Conservation (phyloP, 2,888 invertebrate genomes). For the Apocheima hispidaria region DNA sequence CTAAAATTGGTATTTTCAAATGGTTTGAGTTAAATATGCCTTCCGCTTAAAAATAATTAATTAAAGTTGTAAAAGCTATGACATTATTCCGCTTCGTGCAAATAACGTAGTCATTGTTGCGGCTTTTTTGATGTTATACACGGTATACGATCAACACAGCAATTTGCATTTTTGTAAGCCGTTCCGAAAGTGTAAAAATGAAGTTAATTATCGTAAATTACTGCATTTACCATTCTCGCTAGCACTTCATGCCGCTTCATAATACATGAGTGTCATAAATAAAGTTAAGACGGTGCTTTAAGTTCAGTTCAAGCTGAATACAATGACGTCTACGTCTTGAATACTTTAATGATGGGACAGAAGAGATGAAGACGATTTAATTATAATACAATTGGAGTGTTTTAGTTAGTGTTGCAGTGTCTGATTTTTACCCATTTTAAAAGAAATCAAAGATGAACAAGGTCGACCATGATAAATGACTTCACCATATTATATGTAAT, state of each 20-base stretch:
- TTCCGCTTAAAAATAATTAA: too few relatives aligned
- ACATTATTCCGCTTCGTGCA: too few relatives aligned
- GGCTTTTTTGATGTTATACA: conserved; percentile 23
- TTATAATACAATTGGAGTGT: conserved; percentile 58
- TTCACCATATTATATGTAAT: too few relatives aligned
- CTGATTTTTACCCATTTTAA: conserved; percentile 20
- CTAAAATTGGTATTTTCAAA: neutral
- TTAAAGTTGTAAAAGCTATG: too few relatives aligned
- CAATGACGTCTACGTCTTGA: conserved; percentile 33
- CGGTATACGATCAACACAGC: conserved; percentile 36
- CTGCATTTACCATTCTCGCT: conserved; percentile 23
- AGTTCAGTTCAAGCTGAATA: conserved; percentile 39
- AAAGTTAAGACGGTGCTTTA: conserved; percentile 31
- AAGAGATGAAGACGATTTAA: conserved; percentile 37
- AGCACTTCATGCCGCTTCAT: conserved; percentile 17
- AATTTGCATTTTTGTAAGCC: conserved; percentile 32
- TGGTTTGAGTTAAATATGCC: too few relatives aligned
- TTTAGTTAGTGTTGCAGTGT: conserved; percentile 25
- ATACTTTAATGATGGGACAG: conserved; percentile 21
- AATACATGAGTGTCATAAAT: conserved; percentile 29
- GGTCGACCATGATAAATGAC: too few relatives aligned
- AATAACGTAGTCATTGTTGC: conserved; percentile 4
- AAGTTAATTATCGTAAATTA: conserved; percentile 32
- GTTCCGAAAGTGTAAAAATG: conserved; percentile 25
- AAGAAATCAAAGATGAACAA: neutral